Base-by-base conservation (phyloP, 2,888 invertebrate species). In the Synergus laeviventris region DNA sequence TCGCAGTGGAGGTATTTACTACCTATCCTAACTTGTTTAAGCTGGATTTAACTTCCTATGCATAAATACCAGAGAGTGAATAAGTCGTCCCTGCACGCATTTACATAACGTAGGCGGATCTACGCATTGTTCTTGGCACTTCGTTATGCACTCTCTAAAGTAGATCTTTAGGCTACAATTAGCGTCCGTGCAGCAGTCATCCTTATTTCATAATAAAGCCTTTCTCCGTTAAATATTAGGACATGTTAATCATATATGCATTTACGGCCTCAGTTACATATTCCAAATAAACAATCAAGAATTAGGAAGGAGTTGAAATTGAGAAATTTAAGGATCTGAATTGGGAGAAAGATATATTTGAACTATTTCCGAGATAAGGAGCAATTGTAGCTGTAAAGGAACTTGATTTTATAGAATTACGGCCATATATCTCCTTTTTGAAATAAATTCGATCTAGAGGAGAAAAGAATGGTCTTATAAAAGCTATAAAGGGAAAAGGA, bases 151-250 rank as follows among this genome's bases (percentile, higher is more conserved):
- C 70, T 70, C 70, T 70, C 45, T 31, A 49, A 70, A 49, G 70
- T 70, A 70, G 70, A 70, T 70, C 70, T 49, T 70, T 70, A 70
- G 31, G 24, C 31, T 49, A 45, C 49, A 70, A 70, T 70, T 70
- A 70, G 45, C 45, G n/a, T 42, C n/a, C 49, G 42, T 21, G 42
- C 24, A 45, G 21, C 42, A 66, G 62, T 38, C 38, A 62, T 66
- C 66, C 64, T 42, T 42, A 66, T 45, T 66, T 66, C 64, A 14
- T 66, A 45, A 66, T 14, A 24, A 42, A 21, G 42, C 45, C 66
- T 66, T 66, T 66, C 45, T 66, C 24, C 66, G 1, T 66, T 12
- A 66, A 45, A 42, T 66, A 42, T 66, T 42, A 39, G 18, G 21
- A 14, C 21, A 16, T 16, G 12, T 42, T 66, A 18, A 66, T 66